Evolutionary conservation across 2,888 invertebrate species (phyloP).

Genomic region (Stenoptilia bipunctidactyla): DNA sequence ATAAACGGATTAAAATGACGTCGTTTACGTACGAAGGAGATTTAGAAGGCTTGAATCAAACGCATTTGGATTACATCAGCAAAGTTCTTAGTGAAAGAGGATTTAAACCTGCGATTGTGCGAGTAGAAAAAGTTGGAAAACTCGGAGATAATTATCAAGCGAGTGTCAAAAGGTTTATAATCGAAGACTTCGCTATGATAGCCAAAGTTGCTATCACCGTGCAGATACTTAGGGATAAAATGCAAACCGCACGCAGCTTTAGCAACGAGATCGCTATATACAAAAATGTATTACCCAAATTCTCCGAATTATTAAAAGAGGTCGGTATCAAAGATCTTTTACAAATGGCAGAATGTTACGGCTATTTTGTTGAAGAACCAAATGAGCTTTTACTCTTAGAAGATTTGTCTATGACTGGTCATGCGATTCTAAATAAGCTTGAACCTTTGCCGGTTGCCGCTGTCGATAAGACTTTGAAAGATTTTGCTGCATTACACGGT

Average conservation of each 20-base stretch:
- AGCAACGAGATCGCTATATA: conserved; percentile 29
- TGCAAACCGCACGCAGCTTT: conserved; percentile 17
- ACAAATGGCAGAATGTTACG: conserved; percentile 26
- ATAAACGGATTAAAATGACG: too few species aligned
- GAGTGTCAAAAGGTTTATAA: conserved; percentile 21
- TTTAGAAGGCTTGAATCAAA: neutral
- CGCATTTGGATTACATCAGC: neutral
- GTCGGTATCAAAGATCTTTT: conserved; percentile 22
- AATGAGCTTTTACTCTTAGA: conserved; percentile 31
- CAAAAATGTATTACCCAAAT: conserved; percentile 23
- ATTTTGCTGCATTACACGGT: conserved; percentile 25
- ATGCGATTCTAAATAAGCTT: conserved; percentile 23
- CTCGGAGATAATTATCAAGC: conserved; percentile 28
- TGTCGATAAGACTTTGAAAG: conserved; percentile 22
- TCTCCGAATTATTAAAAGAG: conserved; percentile 20
- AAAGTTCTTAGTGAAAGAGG: neutral
- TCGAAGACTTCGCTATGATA: conserved; percentile 20
- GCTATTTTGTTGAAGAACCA: conserved; percentile 17
- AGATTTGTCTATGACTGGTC: conserved; percentile 23
- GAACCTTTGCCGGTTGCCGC: conserved; percentile 2
- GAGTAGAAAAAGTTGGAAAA: conserved; percentile 22
- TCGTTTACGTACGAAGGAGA: neutral
- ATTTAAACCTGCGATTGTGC: conserved; percentile 14
- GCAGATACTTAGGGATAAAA: conserved; percentile 14
- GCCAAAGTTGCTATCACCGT: conserved; percentile 24